Conservation (phyloP, 2,888 invertebrate species). For the Sympetrum striolatum region DNA sequence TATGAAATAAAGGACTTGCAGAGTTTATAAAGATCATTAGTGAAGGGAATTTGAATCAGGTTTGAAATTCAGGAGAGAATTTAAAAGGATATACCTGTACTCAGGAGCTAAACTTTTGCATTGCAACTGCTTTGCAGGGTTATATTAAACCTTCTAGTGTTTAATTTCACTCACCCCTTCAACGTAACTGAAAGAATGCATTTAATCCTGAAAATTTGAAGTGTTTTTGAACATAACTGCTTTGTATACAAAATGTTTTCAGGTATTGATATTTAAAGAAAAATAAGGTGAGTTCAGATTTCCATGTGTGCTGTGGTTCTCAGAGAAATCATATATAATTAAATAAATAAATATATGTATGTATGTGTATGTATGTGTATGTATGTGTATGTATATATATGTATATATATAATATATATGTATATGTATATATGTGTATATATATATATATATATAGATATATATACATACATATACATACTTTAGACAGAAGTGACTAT, state of each 20-base stretch:
- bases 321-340: conserved; percentile 44
- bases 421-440: not conserved
- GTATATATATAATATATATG: conserved; percentile 8
- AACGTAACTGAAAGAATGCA: not conserved
- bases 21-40: not conserved
- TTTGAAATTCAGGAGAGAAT: conserved; percentile 10
- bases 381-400: not conserved
- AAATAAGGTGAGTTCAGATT: conserved; percentile 25
- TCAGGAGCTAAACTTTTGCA: not conserved
- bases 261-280: conserved; percentile 20
- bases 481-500: conserved; percentile 37
- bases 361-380: no score
- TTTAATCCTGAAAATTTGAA: conserved; percentile 25
- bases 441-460: conserved; percentile 23
- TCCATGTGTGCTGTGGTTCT: conserved; percentile 48
- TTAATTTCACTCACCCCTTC: not conserved
- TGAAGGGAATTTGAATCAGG: not conserved
- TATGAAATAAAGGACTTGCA: not conserved
- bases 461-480: conserved; percentile 15
- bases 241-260: conserved; percentile 45
- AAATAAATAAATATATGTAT: not conserved
- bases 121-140: conserved; percentile 3
- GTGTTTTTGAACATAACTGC: conserved; percentile 45
- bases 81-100: not conserved
- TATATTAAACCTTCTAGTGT: not conserved